Evolutionary conservation across 1,140 invertebrate genomes (phyloP).

Genomic region (Drosophila insularis): DNA sequence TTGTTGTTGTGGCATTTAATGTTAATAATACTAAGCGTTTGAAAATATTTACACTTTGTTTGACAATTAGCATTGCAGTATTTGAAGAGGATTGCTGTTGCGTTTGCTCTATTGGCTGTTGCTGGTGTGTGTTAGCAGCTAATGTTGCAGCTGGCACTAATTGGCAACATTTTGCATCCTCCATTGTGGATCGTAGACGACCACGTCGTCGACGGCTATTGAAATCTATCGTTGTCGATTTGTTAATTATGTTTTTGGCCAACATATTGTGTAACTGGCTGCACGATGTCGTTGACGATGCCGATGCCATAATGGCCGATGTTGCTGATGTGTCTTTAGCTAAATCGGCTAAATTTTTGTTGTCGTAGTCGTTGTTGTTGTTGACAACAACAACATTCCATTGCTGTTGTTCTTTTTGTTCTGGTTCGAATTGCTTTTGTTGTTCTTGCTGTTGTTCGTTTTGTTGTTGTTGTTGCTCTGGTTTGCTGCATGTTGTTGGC

Average conservation of each 20-base stretch:
- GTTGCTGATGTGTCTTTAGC: conserved; percentile 23
- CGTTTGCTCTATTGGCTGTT: conserved; percentile 21
- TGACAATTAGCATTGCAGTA: conserved; percentile 68
- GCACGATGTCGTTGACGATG: conserved; percentile 7
- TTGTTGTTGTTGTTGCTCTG: conserved; percentile 27
- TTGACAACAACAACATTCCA: conserved; percentile 1
- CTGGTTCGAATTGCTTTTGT: conserved; percentile 25
- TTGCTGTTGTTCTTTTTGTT: conserved; percentile 20
- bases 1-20: conserved; percentile 59
- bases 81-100: conserved; percentile 46
- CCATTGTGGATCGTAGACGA: conserved; percentile 59
- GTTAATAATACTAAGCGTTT: conserved; percentile 80
- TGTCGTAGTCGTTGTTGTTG: background rate
- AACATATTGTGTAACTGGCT: conserved; percentile 46
- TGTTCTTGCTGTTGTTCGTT: conserved; percentile 22
- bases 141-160: conserved; percentile 51
- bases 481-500: conserved; percentile 75
- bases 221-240: conserved; percentile 78
- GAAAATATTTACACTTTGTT: conserved; percentile 77
- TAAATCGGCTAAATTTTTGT: conserved; percentile 8
- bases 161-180: conserved; percentile 39
- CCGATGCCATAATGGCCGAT: conserved; percentile 31
- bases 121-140: background rate
- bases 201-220: conserved; percentile 78
- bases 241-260: conserved; percentile 41